Percentiles rank a stretch among this genome's conserved stretches.
These are phyloP conservation scores for Nemapogon koenigi DNA, from an alignment of 2,888 invertebrate species.

Conservation along the genomic window DNA sequence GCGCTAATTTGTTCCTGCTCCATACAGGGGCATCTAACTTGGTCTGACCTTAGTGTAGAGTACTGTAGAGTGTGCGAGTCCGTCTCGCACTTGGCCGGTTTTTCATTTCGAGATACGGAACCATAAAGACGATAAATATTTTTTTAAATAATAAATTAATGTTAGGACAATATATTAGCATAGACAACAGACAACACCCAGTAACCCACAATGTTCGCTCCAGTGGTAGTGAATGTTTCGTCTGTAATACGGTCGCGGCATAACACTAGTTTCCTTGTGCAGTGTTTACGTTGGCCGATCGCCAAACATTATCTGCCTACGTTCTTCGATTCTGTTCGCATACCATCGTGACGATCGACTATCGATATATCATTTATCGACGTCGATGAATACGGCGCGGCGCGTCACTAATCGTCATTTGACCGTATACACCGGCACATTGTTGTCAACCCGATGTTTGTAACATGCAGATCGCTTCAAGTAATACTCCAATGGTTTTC, in stretches of 20 bases:
- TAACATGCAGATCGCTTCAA: too few relatives aligned
- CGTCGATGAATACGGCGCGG: slow-evolving; percentile 40
- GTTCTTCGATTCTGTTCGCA: too few relatives aligned
- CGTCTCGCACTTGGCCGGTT: too few relatives aligned
- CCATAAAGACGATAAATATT: too few relatives aligned
- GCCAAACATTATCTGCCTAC: slow-evolving; percentile 58
- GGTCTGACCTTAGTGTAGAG: too few relatives aligned
- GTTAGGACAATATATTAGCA: not conserved
- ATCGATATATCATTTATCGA: slow-evolving; percentile 39
- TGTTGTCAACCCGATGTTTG: too few relatives aligned
- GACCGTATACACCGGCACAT: slow-evolving; percentile 27
- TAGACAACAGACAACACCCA: slow-evolving; percentile 35
- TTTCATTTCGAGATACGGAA: too few relatives aligned
- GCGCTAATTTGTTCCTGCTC: too few relatives aligned
- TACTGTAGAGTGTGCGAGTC: too few relatives aligned
- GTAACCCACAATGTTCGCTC: slow-evolving; percentile 62
- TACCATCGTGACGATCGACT: too few relatives aligned
- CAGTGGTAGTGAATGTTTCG: slow-evolving; percentile 62
- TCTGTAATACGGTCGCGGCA: slow-evolving; percentile 63
- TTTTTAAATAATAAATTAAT: not conserved
- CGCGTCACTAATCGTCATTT: slow-evolving; percentile 47
- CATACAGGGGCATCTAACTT: too few relatives aligned
- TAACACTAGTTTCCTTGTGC: slow-evolving; percentile 65
- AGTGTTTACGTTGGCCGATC: slow-evolving; percentile 55
- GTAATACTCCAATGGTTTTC: too few relatives aligned